A percentile compares a stretch with the other conserved stretches of the same genome.
Conservation (phyloP, 2,888 invertebrate species). For the Nemotelus nigrinus region DNA sequence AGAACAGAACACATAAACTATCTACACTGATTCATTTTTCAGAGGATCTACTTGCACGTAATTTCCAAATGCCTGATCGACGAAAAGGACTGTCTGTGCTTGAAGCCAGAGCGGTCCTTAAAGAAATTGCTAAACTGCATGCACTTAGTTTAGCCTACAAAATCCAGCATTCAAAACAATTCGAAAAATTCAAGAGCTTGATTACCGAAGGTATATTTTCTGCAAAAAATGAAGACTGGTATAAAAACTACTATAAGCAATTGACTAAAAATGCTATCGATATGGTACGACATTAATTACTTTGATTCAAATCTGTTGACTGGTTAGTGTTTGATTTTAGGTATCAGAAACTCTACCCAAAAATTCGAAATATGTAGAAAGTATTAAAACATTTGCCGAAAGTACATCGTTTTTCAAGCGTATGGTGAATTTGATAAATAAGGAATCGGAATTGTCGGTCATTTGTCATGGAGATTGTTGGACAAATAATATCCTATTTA, state of each 20-base stretch:
- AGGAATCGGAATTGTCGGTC: constrained; percentile 73
- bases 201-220: constrained; percentile 71
- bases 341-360: constrained; percentile 61
- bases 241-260: constrained; percentile 73
- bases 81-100: constrained; percentile 70
- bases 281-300: constrained; percentile 68
- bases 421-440: constrained; percentile 73
- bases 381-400: constrained; percentile 71
- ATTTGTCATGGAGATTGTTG: constrained; percentile 81
- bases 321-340: constrained; percentile 46
- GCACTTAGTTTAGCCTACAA: constrained; percentile 74
- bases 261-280: constrained; percentile 73
- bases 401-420: constrained; percentile 73
- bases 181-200: constrained; percentile 65
- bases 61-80: constrained; percentile 74
- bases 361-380: constrained; percentile 68
- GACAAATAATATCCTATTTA: constrained; percentile 78
- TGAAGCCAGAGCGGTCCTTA: constrained; percentile 70
- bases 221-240: constrained; percentile 74
- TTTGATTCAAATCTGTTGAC: constrained; percentile 51
- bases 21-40: neutral
- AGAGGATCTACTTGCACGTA: constrained; percentile 71
- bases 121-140: constrained; percentile 72
- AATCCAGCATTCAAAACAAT: constrained; percentile 68
- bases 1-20: too few species aligned